Evolutionary conservation across 1,140 invertebrate species (phyloP).

Genomic region (Riptortus pedestris): DNA sequence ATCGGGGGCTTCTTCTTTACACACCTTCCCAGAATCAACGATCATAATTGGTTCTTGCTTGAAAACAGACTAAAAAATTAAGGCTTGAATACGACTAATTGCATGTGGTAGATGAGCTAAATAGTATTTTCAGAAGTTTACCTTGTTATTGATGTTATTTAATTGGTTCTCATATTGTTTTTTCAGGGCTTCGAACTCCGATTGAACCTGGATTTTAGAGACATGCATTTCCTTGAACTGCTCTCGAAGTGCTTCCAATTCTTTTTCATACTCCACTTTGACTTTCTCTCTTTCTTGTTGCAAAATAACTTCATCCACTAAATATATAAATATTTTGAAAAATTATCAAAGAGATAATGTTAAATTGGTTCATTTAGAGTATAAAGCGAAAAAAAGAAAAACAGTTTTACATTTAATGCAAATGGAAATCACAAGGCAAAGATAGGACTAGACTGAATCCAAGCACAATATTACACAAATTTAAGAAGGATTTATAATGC

Average conservation of each 20-base stretch:
- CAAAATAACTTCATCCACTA: slow-evolving; percentile 29
- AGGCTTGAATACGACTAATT: background rate
- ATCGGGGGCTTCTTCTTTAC: slow-evolving; percentile 12
- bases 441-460: too few species aligned
- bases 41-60: slow-evolving; percentile 20
- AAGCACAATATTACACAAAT: too few species aligned
- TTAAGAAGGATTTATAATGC: too few species aligned
- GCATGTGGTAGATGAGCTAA: too few species aligned
- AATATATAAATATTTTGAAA: background rate
- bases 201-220: slow-evolving; percentile 40
- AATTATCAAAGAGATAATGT: too few species aligned
- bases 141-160: slow-evolving; percentile 26
- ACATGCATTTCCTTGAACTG: slow-evolving; percentile 40
- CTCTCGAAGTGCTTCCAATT: slow-evolving; percentile 40
- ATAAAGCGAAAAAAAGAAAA: too few species aligned
- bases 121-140: background rate
- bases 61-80: slow-evolving; percentile 14
- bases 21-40: slow-evolving; percentile 12
- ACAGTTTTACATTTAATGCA: too few species aligned
- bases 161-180: slow-evolving; percentile 37
- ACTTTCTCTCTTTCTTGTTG: slow-evolving; percentile 36
- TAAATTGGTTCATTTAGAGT: too few species aligned
- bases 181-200: slow-evolving; percentile 40
- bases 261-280: slow-evolving; percentile 38
- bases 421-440: too few species aligned